Evolutionary conservation across 2,888 invertebrate genomes (phyloP).

Genomic region (Dastarcus helophoroides): DNA sequence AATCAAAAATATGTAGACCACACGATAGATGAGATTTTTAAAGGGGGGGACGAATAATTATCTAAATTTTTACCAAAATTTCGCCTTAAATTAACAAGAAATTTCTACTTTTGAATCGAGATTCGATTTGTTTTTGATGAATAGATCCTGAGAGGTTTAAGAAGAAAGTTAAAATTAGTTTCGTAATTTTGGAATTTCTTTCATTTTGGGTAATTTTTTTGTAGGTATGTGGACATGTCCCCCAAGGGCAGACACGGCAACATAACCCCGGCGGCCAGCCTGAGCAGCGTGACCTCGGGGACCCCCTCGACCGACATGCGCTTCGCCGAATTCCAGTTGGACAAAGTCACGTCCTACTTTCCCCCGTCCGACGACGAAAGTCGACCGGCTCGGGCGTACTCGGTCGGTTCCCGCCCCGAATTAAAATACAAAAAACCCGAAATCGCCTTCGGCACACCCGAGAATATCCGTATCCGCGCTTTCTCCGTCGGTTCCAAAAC

Average conservation of each 20-base stretch:
- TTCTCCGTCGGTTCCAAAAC: conserved; percentile 66
- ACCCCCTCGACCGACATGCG: conserved; percentile 71
- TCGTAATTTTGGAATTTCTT: too few relatives aligned
- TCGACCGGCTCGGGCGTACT: conserved; percentile 68
- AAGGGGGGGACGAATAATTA: too few relatives aligned
- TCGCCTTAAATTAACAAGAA: too few relatives aligned
- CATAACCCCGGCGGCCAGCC: conserved; percentile 53
- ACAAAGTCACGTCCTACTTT: conserved; percentile 68
- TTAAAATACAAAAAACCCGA: conserved; percentile 19
- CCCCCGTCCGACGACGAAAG: conserved; percentile 49
- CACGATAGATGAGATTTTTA: too few relatives aligned
- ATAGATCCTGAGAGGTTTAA: too few relatives aligned
- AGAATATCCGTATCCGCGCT: conserved; percentile 52
- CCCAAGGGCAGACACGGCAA: conserved; percentile 26
- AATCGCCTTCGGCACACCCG: conserved; percentile 38
- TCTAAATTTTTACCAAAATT: too few relatives aligned
- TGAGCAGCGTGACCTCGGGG: conserved; percentile 64
- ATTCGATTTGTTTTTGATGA: too few relatives aligned
- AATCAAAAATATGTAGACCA: too few relatives aligned
- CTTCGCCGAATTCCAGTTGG: conserved; percentile 67
- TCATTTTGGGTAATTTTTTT: background rate
- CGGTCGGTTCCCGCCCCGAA: conserved; percentile 72
- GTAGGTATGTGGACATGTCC: conserved; percentile 53
- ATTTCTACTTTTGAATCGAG: too few relatives aligned
- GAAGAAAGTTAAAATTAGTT: background rate